Evolutionary conservation across 2,797 vertebrate species (phyloP).

Genomic region (Gila robusta): DNA sequence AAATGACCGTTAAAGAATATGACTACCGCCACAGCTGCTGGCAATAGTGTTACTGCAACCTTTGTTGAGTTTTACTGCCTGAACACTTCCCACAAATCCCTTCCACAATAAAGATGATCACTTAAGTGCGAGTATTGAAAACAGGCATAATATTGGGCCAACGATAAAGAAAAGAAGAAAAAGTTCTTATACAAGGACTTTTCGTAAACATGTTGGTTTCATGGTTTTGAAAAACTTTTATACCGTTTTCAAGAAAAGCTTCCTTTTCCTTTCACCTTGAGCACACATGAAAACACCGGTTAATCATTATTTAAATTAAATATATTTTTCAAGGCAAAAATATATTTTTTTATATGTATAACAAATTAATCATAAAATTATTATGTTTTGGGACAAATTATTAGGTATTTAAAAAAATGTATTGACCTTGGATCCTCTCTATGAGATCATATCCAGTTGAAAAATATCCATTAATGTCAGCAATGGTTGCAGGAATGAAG

Average conservation of each 20-base stretch:
- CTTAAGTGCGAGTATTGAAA: neutral
- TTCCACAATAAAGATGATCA: conserved; percentile 1
- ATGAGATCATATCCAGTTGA: too few species aligned
- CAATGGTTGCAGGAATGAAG: too few species aligned
- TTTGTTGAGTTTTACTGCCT: conserved; percentile 23
- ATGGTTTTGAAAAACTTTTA: neutral
- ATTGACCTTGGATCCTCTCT: too few species aligned
- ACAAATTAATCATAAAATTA: too few species aligned
- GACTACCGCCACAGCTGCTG: conserved; percentile 28
- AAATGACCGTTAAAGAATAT: conserved; percentile 45
- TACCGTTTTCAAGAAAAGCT: neutral
- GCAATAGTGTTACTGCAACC: neutral
- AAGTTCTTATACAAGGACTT: neutral
- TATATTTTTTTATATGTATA: too few species aligned
- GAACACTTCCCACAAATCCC: neutral
- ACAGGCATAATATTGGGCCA: conserved; percentile 2
- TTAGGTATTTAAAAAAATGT: too few species aligned
- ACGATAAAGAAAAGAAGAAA: neutral
- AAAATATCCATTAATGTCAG: too few species aligned
- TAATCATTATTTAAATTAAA: too few species aligned
- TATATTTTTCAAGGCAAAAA: too few species aligned
- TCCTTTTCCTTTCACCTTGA: neutral
- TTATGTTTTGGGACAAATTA: too few species aligned
- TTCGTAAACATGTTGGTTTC: neutral
- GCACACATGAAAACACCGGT: neutral